Base-by-base conservation (phyloP, 2,888 invertebrate species). In the Campoplex capitator region DNA sequence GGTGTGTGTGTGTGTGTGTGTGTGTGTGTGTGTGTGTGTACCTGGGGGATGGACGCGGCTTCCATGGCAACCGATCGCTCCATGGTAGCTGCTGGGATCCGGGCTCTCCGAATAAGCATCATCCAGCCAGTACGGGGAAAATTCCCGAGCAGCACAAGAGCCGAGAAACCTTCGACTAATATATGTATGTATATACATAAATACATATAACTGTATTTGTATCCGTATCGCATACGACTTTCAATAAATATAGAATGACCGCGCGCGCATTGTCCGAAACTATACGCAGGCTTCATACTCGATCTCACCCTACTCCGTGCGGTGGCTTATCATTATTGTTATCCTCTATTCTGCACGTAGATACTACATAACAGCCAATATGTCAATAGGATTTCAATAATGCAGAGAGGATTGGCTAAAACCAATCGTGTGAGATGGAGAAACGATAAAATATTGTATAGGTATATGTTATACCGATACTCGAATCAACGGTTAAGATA, bases 41-140 rank as follows among this genome's bases (percentile, higher is more conserved):
- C 48, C 89, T 88, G 90, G 90, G 92, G 92, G 91, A 92, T 92
- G 92, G 93, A 93, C 93, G 93, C 93, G 90, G 92, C 90, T 92
- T 91, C 92, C 92, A 93, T 93, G 92, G 92, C 90, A 93, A 93
- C 93, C 92, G 89, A 77, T 73, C 32, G 76, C 73, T 86, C 80
- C 84, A 86, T 77, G 80, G 85, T 92, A 92, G 92, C 92, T 93
- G 92, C 92, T 93, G 92, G 92, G 92, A 91, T 92, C 92, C 91
- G 91, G 91, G 90, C 83, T 75, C 70, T 56, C 65, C 85, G 75
- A 85, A n/a, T n/a, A n/a, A 84, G 75, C 84, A 70, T 70, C 58
- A 68, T 51, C 76, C 70, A 89, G 73, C 80, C 51, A 58, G 42
- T 28, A 73, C 54, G 77, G 84, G 80, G 35, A 8, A 75, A 86